These are phyloP conservation scores for Sclerurus mexicanus DNA, from an alignment of 2,113 vertebrate species.

Conservation along the genomic window DNA sequence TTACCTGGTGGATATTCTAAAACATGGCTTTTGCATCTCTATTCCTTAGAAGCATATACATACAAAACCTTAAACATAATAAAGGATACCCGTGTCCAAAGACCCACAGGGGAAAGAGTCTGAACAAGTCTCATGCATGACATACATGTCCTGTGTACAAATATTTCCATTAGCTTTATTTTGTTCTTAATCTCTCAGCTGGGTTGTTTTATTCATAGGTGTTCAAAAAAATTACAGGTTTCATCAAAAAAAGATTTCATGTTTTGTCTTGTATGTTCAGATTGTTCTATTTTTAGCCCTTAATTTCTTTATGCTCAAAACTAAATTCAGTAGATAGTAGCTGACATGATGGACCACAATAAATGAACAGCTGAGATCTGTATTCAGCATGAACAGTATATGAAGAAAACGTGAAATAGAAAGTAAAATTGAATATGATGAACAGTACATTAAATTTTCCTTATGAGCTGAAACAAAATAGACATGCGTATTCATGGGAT, in stretches of 20 bases:
- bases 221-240: not conserved
- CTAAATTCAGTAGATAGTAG: not conserved
- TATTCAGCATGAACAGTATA: not conserved
- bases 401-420: not conserved
- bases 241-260: not conserved
- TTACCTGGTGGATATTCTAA: not conserved
- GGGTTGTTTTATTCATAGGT: not conserved
- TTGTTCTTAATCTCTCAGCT: not conserved
- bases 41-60: not conserved
- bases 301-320: not conserved
- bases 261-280: not conserved
- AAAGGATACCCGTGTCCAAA: not conserved
- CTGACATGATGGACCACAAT: not conserved
- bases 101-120: not conserved
- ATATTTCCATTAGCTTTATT: not conserved
- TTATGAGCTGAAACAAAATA: not conserved
- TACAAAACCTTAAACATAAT: not conserved
- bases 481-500: accelerated
- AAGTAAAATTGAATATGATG: not conserved
- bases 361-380: not conserved
- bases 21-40: not conserved
- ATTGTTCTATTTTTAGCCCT: not conserved
- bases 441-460: not conserved
- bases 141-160: not conserved
- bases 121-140: not conserved